Evolutionary conservation across 2,797 vertebrate genomes (phyloP).

Genomic region (Apogon hyalosoma): DNA sequence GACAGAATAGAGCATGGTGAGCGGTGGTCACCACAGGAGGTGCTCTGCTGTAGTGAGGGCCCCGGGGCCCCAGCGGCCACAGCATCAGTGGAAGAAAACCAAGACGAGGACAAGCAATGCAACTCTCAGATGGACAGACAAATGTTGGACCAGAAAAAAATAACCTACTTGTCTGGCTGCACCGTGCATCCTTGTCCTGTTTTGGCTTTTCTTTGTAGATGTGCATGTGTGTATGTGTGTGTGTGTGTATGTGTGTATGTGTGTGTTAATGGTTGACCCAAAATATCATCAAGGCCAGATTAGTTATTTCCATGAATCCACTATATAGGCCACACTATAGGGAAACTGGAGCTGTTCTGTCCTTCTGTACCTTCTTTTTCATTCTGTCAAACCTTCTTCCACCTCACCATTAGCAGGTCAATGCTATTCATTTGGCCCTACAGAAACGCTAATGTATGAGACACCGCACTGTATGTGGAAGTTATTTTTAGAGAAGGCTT

Average conservation of each 20-base stretch:
- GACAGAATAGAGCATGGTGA: slow-evolving; percentile 40
- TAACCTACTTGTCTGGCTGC: slow-evolving; percentile 20
- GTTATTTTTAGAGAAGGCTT: slow-evolving; percentile 4
- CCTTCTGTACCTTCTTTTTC: slow-evolving; percentile 43
- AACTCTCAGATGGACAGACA: slow-evolving; percentile 12
- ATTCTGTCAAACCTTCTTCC: slow-evolving; percentile 29
- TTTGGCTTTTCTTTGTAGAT: slow-evolving; percentile 29
- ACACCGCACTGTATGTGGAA: slow-evolving; percentile 17
- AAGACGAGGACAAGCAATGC: slow-evolving; percentile 21
- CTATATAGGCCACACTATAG: slow-evolving; percentile 72
- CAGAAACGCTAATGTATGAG: not conserved
- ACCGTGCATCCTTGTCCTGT: slow-evolving; percentile 22
- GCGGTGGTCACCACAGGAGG: slow-evolving; percentile 35
- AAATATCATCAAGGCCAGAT: slow-evolving; percentile 32
- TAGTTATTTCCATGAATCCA: slow-evolving; percentile 25
- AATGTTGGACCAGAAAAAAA: slow-evolving; percentile 14
- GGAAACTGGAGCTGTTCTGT: slow-evolving; percentile 60
- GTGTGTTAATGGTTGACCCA: slow-evolving; percentile 29
- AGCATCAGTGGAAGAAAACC: not conserved
- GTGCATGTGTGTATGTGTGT: not conserved
- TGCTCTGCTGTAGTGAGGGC: slow-evolving; percentile 33
- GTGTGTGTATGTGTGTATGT: slow-evolving; percentile 16
- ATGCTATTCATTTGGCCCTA: slow-evolving; percentile 10
- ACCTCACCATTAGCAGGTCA: slow-evolving; percentile 36
- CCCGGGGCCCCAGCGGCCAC: slow-evolving; percentile 20